phyloP scores from a whole-genome alignment of 2,888 invertebrate genomes.

The Salticus scenicus region DNA sequence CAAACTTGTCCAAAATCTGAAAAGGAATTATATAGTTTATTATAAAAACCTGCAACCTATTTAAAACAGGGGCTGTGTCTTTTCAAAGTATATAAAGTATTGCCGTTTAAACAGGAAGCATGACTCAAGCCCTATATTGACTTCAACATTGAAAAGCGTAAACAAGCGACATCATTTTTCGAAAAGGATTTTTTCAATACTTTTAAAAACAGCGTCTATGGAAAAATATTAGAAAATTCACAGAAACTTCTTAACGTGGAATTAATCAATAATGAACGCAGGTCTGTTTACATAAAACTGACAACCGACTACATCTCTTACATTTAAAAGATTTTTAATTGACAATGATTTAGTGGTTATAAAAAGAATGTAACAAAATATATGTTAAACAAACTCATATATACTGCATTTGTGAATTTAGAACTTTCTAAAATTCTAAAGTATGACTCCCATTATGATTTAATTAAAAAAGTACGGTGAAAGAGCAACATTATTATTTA shows the following conservation, averaged over 20 bases:
- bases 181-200: constrained; percentile 75
- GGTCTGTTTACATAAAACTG: constrained; percentile 21
- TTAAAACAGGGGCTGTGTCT: no score
- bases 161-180: constrained; percentile 74
- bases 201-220: constrained; percentile 75
- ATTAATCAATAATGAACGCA: constrained; percentile 63
- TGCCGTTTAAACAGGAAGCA: background rate
- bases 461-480: no score
- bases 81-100: no score
- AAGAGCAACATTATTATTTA: no score
- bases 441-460: no score
- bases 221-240: constrained; percentile 77
- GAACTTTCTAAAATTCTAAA: no score
- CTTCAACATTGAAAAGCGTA: constrained; percentile 73
- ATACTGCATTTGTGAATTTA: no score
- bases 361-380: background rate
- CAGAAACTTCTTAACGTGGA: constrained; percentile 71
- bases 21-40: no score
- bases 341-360: constrained; percentile 74
- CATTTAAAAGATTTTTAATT: constrained; percentile 73
- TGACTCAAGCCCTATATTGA: constrained; percentile 73
- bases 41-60: no score
- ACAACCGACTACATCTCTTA: constrained; percentile 56
- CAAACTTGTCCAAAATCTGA: no score
- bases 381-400: no score